Evolutionary conservation across 2,888 invertebrate genomes (phyloP).

Genomic region (Chironomus riparius): DNA sequence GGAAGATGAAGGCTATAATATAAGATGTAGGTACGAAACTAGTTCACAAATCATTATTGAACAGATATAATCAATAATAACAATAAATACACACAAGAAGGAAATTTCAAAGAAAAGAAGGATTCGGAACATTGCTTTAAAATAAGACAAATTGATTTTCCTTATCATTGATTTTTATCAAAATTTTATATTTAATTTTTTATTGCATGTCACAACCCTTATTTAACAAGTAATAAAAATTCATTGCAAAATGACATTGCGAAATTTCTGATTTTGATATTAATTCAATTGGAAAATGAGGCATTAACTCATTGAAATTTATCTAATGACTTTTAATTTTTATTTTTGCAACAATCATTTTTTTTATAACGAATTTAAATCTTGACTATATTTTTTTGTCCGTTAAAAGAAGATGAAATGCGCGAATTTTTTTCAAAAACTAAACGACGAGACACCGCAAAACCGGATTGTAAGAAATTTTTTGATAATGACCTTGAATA

Average conservation of each 20-base stretch:
- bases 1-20: not conserved
- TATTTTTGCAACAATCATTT: no score
- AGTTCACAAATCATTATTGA: constrained; percentile 3
- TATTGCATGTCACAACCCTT: constrained; percentile 15
- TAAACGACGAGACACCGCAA: not conserved
- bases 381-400: no score
- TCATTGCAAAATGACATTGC: constrained; percentile 9
- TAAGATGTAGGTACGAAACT: not conserved
- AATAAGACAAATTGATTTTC: constrained; percentile 18
- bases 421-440: not conserved
- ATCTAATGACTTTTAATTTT: no score
- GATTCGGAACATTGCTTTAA: not conserved
- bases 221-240: not conserved
- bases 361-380: not conserved
- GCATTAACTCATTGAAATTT: not conserved
- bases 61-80: not conserved
- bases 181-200: constrained; percentile 12
- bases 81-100: not conserved
- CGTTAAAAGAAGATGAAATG: not conserved
- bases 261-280: not conserved
- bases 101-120: not conserved
- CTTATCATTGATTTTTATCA: constrained; percentile 23
- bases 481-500: constrained; percentile 18
- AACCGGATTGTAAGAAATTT: constrained; percentile 1
- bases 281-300: not conserved